Evolutionary conservation across 2,113 vertebrate genomes (phyloP).

Genomic region (Lasiurus borealis): DNA sequence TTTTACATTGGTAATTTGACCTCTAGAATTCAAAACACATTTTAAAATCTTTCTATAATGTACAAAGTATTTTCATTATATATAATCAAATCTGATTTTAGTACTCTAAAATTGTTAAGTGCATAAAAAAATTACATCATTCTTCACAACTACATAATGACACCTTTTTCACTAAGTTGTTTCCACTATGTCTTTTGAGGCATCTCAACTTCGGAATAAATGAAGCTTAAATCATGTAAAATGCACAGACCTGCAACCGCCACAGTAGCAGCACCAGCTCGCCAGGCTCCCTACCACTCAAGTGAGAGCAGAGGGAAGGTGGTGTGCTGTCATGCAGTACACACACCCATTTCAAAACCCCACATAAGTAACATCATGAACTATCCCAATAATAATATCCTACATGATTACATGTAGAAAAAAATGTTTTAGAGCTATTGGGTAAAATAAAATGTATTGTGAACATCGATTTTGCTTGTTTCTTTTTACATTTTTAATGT

Average conservation of each 20-base stretch:
- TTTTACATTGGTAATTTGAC: not conserved
- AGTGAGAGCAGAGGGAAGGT: not conserved
- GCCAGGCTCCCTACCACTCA: accelerated
- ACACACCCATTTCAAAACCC: not conserved
- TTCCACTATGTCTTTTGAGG: not conserved
- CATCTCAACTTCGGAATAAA: not conserved
- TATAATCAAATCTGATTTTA: not conserved
- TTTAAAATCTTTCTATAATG: not conserved
- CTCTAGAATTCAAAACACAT: not conserved
- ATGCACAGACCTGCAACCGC: accelerated
- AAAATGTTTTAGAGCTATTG: not conserved
- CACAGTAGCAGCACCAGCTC: accelerated
- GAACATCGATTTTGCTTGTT: not conserved
- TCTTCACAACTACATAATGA: not conserved
- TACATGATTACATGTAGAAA: not conserved
- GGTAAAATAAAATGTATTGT: not conserved
- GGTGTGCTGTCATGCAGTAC: accelerated
- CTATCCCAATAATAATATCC: not conserved
- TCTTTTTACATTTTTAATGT: not conserved
- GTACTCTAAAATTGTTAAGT: not conserved
- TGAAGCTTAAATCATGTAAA: not conserved
- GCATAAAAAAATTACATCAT: not conserved
- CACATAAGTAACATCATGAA: not conserved
- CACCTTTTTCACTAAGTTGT: not conserved
- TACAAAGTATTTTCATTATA: not conserved